Percentiles rank a stretch among this genome's conserved stretches.
Evolutionary conservation across 2,113 vertebrate species (phyloP).

Genomic region (Cavia aperea): DNA sequence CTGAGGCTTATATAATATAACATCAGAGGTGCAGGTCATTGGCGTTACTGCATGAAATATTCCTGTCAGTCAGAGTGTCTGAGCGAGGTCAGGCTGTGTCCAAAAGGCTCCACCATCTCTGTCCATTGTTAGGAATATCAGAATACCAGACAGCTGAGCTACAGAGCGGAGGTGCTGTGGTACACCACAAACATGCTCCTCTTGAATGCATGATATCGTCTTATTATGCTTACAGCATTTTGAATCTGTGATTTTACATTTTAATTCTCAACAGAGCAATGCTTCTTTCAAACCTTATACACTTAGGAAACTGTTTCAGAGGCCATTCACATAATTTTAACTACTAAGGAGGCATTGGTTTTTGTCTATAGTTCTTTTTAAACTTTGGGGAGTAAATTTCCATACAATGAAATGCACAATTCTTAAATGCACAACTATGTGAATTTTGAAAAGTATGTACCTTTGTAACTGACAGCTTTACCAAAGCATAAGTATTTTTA

Average conservation of each 20-base stretch:
- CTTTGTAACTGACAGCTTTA: not conserved
- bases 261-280: not conserved
- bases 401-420: not conserved
- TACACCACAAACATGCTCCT: no score
- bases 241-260: not conserved
- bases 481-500: not conserved
- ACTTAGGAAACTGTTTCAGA: not conserved
- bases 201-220: rapidly evolving
- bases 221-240: not conserved
- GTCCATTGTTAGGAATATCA: not conserved
- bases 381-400: not conserved
- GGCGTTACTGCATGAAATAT: no score
- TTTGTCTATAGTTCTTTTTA: not conserved
- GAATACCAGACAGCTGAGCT: not conserved
- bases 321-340: not conserved
- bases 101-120: rapidly evolving
- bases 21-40: not conserved
- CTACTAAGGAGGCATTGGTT: not conserved
- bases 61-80: no score
- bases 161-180: not conserved
- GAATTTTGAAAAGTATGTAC: not conserved
- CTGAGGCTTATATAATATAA: not conserved
- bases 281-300: not conserved
- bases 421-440: not conserved
- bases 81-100: no score